A percentile compares a stretch with the other conserved stretches of the same genome.
Evolutionary conservation across 2,888 invertebrate species (phyloP).

Genomic region (Sicus ferrugineus): DNA sequence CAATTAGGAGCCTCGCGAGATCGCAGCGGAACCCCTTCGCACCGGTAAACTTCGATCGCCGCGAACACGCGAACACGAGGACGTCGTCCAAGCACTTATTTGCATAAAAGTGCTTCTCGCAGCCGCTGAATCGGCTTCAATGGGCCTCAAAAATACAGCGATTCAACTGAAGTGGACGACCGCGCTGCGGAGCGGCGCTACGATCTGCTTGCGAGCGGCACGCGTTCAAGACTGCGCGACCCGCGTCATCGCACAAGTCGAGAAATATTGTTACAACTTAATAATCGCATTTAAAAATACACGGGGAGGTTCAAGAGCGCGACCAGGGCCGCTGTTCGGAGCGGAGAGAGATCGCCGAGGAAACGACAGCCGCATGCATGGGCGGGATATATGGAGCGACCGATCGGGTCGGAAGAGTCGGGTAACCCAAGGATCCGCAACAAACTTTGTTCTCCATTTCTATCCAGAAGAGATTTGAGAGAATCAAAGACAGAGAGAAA

Average conservation of each 20-base stretch:
- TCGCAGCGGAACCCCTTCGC: not conserved
- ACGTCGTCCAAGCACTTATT: slow-evolving; percentile 13
- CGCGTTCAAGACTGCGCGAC: slow-evolving; percentile 30
- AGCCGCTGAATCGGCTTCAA: slow-evolving; percentile 1
- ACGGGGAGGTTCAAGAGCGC: not conserved
- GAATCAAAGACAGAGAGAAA: too few species aligned
- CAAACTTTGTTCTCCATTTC: too few species aligned
- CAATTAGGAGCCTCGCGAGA: not conserved
- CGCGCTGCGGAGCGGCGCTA: not conserved
- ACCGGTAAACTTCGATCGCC: slow-evolving; percentile 5
- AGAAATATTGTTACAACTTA: slow-evolving; percentile 5
- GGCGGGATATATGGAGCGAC: too few species aligned
- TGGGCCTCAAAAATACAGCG: not conserved
- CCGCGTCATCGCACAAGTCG: slow-evolving; percentile 27
- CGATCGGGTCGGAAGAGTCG: too few species aligned
- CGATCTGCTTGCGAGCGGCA: slow-evolving; percentile 28
- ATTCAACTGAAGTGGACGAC: slow-evolving; percentile 13
- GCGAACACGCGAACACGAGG: not conserved
- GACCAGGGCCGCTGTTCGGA: not conserved
- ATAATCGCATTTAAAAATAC: not conserved
- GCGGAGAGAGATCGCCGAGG: not conserved
- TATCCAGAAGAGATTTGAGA: too few species aligned
- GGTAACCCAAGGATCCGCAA: too few species aligned
- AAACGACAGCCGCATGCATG: too few species aligned
- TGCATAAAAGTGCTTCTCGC: slow-evolving; percentile 14